Evolutionary conservation across 2,888 invertebrate genomes (phyloP).

Genomic region (Nycteola revayana): DNA sequence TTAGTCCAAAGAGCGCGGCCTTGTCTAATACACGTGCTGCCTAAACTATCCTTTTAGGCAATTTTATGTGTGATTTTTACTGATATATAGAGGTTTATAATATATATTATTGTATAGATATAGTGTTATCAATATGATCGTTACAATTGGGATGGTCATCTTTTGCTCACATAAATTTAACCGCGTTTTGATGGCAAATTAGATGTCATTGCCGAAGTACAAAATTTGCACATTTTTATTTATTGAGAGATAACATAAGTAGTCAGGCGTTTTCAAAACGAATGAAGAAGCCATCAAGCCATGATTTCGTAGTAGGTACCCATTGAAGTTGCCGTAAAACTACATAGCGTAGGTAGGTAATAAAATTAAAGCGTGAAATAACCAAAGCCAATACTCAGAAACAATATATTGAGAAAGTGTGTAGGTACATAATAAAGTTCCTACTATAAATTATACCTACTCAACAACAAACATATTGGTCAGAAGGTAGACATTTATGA

Average conservation of each 20-base stretch:
- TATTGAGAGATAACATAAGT: background rate
- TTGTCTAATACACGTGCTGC: no score
- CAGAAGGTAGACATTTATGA: conserved; percentile 7
- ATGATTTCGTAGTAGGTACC: no score
- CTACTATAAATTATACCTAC: conserved; percentile 28
- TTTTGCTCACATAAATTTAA: conserved; percentile 64
- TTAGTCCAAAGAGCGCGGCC: no score
- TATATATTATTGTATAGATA: conserved; percentile 7
- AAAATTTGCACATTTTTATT: conserved; percentile 45
- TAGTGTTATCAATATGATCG: conserved; percentile 25
- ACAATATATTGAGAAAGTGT: conserved; percentile 43
- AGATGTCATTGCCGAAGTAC: conserved; percentile 47
- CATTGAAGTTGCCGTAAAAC: conserved; percentile 39
- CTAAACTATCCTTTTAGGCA: no score
- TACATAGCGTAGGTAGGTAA: conserved; percentile 49
- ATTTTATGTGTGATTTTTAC: background rate
- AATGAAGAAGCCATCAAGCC: no score
- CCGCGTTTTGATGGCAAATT: conserved; percentile 35
- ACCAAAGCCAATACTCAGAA: conserved; percentile 66
- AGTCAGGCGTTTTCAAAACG: no score
- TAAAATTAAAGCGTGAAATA: conserved; percentile 67
- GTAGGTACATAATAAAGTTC: conserved; percentile 17
- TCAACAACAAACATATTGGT: conserved; percentile 7
- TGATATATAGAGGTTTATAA: background rate
- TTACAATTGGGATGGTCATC: conserved; percentile 25